A percentile compares a stretch with the other conserved stretches of the same genome.
phyloP scores from a whole-genome alignment of 2,113 vertebrate species.

The Neogale vison region DNA sequence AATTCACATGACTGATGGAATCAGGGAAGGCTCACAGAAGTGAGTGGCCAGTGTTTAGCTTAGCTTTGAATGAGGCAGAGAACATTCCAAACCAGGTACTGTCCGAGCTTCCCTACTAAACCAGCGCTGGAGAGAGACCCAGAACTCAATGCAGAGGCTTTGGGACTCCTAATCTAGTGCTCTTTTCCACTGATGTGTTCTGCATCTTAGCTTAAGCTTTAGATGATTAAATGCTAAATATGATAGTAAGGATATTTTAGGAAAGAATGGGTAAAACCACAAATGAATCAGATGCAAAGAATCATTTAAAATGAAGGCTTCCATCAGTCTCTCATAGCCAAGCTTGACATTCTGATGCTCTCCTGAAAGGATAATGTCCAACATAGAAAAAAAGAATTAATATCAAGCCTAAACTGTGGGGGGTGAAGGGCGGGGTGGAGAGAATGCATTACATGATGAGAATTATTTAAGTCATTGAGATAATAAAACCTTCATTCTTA shows the following conservation, averaged over 20 bases:
- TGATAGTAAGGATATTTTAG: slow-evolving; percentile 64
- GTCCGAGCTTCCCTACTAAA: not conserved
- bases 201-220: slow-evolving; percentile 60
- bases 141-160: not conserved
- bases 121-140: too few species aligned
- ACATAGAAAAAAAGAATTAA: slow-evolving; percentile 58
- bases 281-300: not conserved
- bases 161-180: not conserved
- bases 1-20: not conserved
- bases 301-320: slow-evolving; percentile 70
- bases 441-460: slow-evolving; percentile 19
- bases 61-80: not conserved
- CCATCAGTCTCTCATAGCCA: slow-evolving; percentile 58
- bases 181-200: slow-evolving; percentile 53
- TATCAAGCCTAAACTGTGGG: slow-evolving; percentile 49
- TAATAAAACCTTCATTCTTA: slow-evolving; percentile 74
- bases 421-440: not conserved
- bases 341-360: slow-evolving; percentile 70
- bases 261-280: not conserved
- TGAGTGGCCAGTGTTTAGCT: rapidly evolving
- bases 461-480: slow-evolving; percentile 62
- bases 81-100: rapidly evolving
- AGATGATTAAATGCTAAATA: slow-evolving; percentile 58
- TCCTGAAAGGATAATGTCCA: slow-evolving; percentile 56
- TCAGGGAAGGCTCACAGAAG: not conserved